phyloP scores from a whole-genome alignment of 2,797 vertebrate genomes.

The Rhinella marina region DNA sequence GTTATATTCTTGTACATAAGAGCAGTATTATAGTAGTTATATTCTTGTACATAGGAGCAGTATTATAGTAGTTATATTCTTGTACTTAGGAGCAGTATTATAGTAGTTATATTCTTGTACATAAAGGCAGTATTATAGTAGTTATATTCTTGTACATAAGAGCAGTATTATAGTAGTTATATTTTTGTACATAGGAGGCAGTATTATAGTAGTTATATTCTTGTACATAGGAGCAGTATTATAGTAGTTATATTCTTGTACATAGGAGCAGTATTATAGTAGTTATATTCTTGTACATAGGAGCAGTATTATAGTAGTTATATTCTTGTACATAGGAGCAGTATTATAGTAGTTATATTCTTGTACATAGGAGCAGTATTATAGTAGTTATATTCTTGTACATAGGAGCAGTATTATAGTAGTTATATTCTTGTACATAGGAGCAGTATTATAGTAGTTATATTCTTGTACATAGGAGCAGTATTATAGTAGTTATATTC shows the following conservation, averaged over 20 bases:
- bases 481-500: slow-evolving; percentile 9
- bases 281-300: neutral
- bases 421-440: slow-evolving; percentile 19
- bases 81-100: neutral
- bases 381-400: slow-evolving; percentile 3
- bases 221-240: neutral
- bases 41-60: neutral
- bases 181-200: slow-evolving; percentile 1
- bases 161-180: slow-evolving; percentile 12
- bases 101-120: neutral
- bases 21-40: neutral
- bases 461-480: slow-evolving; percentile 4
- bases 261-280: neutral
- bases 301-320: neutral
- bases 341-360: neutral
- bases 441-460: slow-evolving; percentile 23
- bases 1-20: no score
- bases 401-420: neutral
- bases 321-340: neutral
- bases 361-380: neutral
- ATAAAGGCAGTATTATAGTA: neutral
- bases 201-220: slow-evolving; percentile 15
- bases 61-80: slow-evolving; percentile 3
- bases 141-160: slow-evolving; percentile 5
- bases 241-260: slow-evolving; percentile 18